phyloP scores from a whole-genome alignment of 1,140 invertebrate species.

The Cotesia glomerata region DNA sequence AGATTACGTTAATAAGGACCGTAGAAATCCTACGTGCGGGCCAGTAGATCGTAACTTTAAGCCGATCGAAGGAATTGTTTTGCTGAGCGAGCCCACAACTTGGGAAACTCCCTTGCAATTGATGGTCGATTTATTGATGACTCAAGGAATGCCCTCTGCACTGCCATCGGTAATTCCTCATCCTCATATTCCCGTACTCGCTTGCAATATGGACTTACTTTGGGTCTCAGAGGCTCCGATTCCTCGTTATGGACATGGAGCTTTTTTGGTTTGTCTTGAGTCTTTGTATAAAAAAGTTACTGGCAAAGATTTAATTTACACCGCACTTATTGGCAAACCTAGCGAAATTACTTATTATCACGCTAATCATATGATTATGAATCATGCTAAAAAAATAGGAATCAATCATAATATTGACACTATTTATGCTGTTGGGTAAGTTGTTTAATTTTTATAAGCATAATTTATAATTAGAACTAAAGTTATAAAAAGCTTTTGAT shows the following conservation, averaged over 20 bases:
- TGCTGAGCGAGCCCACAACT: constrained; percentile 70
- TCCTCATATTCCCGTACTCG: constrained; percentile 72
- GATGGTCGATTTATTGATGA: constrained; percentile 73
- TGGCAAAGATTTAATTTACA: constrained; percentile 68
- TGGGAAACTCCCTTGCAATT: constrained; percentile 73
- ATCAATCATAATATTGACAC: constrained; percentile 60
- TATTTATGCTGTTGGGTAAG: constrained; percentile 70
- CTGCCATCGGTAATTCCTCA: constrained; percentile 61
- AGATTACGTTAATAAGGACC: constrained; percentile 74
- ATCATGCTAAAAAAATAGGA: constrained; percentile 65
- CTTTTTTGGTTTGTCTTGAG: constrained; percentile 72
- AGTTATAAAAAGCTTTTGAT: too few relatives aligned
- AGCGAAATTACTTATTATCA: constrained; percentile 73
- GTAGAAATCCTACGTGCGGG: constrained; percentile 63
- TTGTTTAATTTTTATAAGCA: constrained; percentile 22
- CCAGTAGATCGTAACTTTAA: constrained; percentile 65
- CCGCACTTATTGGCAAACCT: constrained; percentile 72
- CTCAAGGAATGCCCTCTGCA: constrained; percentile 66
- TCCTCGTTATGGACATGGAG: constrained; percentile 73
- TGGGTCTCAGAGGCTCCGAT: constrained; percentile 74
- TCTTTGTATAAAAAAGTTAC: constrained; percentile 73
- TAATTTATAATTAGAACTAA: too few relatives aligned
- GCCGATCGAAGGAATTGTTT: constrained; percentile 66
- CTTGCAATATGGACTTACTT: constrained; percentile 75
- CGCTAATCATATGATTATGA: constrained; percentile 66